These are phyloP conservation scores for Ceyx cyanopectus DNA, from an alignment of 2,113 vertebrate species.

Conservation along the genomic window DNA sequence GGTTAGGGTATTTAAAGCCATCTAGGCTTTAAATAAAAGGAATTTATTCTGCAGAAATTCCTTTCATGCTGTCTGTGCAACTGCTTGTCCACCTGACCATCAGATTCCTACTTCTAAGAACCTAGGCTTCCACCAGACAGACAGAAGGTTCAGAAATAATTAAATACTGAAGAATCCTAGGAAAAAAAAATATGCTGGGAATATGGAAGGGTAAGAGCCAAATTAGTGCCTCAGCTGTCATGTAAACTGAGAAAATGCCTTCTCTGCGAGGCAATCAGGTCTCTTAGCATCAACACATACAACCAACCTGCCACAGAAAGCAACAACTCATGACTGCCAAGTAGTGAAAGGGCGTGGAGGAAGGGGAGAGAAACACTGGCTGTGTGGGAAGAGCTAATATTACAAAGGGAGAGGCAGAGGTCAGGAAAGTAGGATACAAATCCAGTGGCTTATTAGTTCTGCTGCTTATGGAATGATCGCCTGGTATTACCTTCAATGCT, in stretches of 20 bases:
- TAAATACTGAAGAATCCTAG: slow-evolving; percentile 36
- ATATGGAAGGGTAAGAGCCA: not conserved
- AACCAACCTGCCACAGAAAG: not conserved
- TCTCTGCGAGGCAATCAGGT: not conserved
- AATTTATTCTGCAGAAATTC: not conserved
- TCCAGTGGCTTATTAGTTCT: slow-evolving; percentile 39
- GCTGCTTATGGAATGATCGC: slow-evolving; percentile 4
- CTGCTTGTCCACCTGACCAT: slow-evolving; percentile 23
- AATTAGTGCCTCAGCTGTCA: not conserved
- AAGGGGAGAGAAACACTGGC: not conserved
- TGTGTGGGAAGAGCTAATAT: not conserved
- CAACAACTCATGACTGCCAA: not conserved
- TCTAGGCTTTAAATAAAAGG: not conserved
- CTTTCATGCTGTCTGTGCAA: not conserved
- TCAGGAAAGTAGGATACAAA: slow-evolving; percentile 4
- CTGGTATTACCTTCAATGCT: not conserved
- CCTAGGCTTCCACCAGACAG: not conserved
- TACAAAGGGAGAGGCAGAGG: not conserved
- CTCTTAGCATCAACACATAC: not conserved
- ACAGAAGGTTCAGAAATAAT: slow-evolving; percentile 31
- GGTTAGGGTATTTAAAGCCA: too few species aligned
- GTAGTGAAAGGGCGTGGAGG: not conserved
- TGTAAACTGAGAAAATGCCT: not conserved
- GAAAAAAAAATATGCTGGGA: not conserved
- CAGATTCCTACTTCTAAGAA: slow-evolving; percentile 9